Base-by-base conservation (phyloP, 2,113 vertebrate genomes). In the Hoplias malabaricus region DNA sequence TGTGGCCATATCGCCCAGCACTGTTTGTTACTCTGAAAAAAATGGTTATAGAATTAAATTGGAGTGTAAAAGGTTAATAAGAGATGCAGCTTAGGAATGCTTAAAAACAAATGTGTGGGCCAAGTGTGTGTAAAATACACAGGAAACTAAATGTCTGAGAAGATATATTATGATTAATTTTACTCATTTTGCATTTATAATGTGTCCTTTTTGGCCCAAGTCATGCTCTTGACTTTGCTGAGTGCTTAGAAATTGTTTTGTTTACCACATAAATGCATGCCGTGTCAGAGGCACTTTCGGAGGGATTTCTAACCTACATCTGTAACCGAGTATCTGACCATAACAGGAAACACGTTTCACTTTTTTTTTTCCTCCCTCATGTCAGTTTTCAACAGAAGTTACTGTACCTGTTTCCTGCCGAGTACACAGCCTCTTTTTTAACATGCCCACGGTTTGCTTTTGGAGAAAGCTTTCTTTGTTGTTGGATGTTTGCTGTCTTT, bases 281-380 rank as follows among this genome's bases (percentile, higher is more conserved):
- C 29, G 38, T 70, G 56, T 48, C 75, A 69, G 38, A 50, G 23
- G 34, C 54, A 16, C 43, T 69, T 69, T 36, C 66, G 12, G 67
- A 62, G 42, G 67, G 75, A 69, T 77, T 70, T 77, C 75, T 61
- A 56, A 70, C 67, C 75, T 77, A 61, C 75, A 62, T 61, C 75
- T 77, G 75, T 43, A 56, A 67, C 50, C 63, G 36, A 61, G 54
- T 69, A 61, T 77, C 38, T 69, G 75, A 77, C 75, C 75, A 77
- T 69, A 77, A 77, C 75, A 77, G 75, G 75, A 77, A 77, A 50
- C 59, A 40, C 62, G 75, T 67, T 77, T 77, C n/a, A n/a, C 66
- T 77, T 21, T 59, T 61, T 70, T 69, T 74, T 73, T 69, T 56
- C n/a, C 21, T 12, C 21, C 29, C 21, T 69, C 66, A 46, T 77